Evolutionary conservation across 2,797 vertebrate genomes (phyloP), one percentile per base, ranked within the genome.

Genomic region (Picus viridis): DNA sequence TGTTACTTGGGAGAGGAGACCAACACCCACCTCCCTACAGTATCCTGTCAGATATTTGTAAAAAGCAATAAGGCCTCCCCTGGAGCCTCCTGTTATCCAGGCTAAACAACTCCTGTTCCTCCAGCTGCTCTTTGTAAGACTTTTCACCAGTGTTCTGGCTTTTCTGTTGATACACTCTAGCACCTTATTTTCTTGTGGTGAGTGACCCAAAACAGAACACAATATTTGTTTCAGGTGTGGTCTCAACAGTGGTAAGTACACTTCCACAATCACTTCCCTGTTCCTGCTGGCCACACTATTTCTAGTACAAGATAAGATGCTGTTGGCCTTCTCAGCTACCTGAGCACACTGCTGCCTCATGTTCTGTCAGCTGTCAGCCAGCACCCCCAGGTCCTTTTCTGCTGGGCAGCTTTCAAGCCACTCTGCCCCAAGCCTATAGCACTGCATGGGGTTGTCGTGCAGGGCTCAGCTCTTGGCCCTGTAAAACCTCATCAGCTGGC

Each of bases 171-270:
- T 22, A 14, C 0, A 0, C 12, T 85, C 10, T 12, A 69, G 51
- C 23, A 30, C 4, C 16, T 59, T 23, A 43, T 30, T 12, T 22
- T 76, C 43, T 43, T 63, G 19, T 3, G 20, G 23, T 24, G 57
- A 61, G 18, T 3, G 14, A 2, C 3, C 39, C 36, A 77, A 24
- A 77, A 39, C 23, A 49, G 32, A 49, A 20, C 29, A 59, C 6
- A 29, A 3, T 4, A 56, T 2, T 39, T 0, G 0, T 2, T 39
- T 0, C 0, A 81, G 36, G 3, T 39, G 30, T 1, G 1, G 32
- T 14, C 18, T 85, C 57, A 69, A 6, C 26, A 64, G 34, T 32
- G 32, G 24, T 0, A 0, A 43, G 45, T 51, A 43, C 22, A 74
- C 11, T 6, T 5, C 10, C 1, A 45, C 1, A 0, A 56, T 65